Base-by-base conservation (phyloP, 2,888 invertebrate genomes). In the Pseudococcus jackbeardsleyi region DNA sequence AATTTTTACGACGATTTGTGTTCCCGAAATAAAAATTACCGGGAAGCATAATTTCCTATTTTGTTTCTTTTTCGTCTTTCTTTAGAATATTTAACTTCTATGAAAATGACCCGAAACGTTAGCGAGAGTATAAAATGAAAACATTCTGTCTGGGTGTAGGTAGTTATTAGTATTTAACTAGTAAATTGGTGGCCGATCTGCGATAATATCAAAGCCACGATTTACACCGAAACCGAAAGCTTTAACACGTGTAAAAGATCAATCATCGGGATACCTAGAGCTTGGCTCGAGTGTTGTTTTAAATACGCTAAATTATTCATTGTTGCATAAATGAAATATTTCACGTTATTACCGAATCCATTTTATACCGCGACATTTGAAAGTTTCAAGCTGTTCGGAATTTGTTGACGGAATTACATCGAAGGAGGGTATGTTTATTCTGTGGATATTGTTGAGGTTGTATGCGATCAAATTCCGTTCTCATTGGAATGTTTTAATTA, bases 401-500 rank as follows among this genome's bases (percentile, higher is more conserved):
- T 77, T 39, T n/a, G 77, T 39, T 42, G 77, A 77, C 77, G n/a
- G 77, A 77, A 42, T 77, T 39, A 42, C 77, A 26, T 9, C 4
- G 68, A 26, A 26, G 68, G 2, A 68, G 9, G 68, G 22, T 68
- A 22, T 26, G 68, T 26, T 68, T 68, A 68, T 50, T 15, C 54
- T 4, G 5, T n/a, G 54, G 54, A 54, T 54, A 68, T 68, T 68
- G 68, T 68, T 68, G 9, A 68, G 12, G n/a, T 50, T 50, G n/a
- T 15, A 64, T 64, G 26, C 7, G 5, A 68, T 68, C 68, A 68
- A 68, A 68, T 68, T 26, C 68, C 68, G 26, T 64, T 26, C 11
- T 26, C 15, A 26, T 68, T 68, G 68, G 68, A 68, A 68, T 68
- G 68, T 26, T 68, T 68, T 68, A 68, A 68, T 68, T 68, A 68